A percentile compares a stretch with the other conserved stretches of the same genome.
These are phyloP conservation scores for Maniola jurtina DNA, from an alignment of 1,140 invertebrate species.

Conservation along the genomic window DNA sequence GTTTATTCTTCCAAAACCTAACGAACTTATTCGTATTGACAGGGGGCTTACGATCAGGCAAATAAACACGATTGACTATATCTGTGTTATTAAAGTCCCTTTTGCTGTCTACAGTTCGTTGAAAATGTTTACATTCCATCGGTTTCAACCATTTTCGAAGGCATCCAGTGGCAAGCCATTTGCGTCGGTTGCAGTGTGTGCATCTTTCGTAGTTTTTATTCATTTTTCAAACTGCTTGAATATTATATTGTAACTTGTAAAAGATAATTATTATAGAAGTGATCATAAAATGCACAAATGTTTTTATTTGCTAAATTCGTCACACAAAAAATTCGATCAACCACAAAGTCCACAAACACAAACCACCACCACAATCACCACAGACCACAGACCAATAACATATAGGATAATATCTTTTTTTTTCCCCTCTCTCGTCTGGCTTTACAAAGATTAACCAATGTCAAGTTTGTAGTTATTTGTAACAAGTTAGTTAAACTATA, in stretches of 20 bases:
- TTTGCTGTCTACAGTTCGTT: constrained; percentile 70
- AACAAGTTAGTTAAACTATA: too few relatives aligned
- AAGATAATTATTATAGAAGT: too few relatives aligned
- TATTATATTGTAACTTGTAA: background rate
- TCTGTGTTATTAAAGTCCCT: constrained; percentile 65
- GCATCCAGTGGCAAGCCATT: constrained; percentile 69
- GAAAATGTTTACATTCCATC: constrained; percentile 75
- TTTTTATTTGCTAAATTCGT: background rate
- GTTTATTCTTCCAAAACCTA: constrained; percentile 74
- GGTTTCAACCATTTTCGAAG: constrained; percentile 73
- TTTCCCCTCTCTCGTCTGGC: too few relatives aligned
- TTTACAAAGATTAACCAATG: too few relatives aligned
- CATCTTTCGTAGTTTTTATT: constrained; percentile 73
- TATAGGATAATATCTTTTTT: too few relatives aligned
- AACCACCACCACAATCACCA: too few relatives aligned
- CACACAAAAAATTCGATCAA: too few relatives aligned
- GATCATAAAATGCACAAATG: too few relatives aligned
- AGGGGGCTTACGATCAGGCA: constrained; percentile 56
- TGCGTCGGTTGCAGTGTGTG: constrained; percentile 68
- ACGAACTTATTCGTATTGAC: constrained; percentile 67
- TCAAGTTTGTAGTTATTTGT: too few relatives aligned
- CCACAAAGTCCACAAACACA: too few relatives aligned
- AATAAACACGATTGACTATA: constrained; percentile 63
- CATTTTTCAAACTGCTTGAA: constrained; percentile 40
- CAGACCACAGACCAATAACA: too few relatives aligned